Evolutionary conservation across 2,797 vertebrate genomes (phyloP), one percentile per base, ranked within the genome.

Genomic region (Lates japonicus): DNA sequence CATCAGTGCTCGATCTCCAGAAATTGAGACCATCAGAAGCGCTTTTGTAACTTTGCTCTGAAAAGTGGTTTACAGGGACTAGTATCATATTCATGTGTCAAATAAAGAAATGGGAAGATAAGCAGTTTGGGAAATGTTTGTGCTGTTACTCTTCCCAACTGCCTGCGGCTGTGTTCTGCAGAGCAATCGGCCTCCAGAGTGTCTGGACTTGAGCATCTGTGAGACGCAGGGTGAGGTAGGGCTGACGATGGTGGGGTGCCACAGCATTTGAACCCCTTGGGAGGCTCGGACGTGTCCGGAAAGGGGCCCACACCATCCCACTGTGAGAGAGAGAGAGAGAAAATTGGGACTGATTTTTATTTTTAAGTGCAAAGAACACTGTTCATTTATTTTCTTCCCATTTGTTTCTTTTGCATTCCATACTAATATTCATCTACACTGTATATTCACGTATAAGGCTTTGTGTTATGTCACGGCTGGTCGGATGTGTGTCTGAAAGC

Each of bases 231-330:
- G 98, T 98, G 96, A 99, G 98, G 98, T 99, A 99, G 95, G 98
- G 98, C 96, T 99, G 90, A 99, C 98, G 89, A 99, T 99, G 88
- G 98, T 98, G 58, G 98, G 98, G 95, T 99, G 98, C 98, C 98
- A 99, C 91, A 99, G 94, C 97, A 99, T 99, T 95, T 99, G 98
- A 92, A 99, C 98, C 75, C 98, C 98, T 95, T 99, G 57, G 98
- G 98, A 70, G 98, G 97, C 87, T 99, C 97, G 20, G 96, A 95
- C 66, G 97, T 96, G 88, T 99, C 98, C 33, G 98, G 98, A 90
- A 99, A 97, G 85, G 98, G 98, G 85, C 98, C 97, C 62, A 98
- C 97, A 5, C 98, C 98, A 91, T 99, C 98, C 98, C 98, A 99
- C 98, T 99, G 92, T 70, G 85, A 87, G 69, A 79, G 29, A 78